Evolutionary conservation across 2,888 invertebrate species (phyloP).

Genomic region (Cephalotes varians): DNA sequence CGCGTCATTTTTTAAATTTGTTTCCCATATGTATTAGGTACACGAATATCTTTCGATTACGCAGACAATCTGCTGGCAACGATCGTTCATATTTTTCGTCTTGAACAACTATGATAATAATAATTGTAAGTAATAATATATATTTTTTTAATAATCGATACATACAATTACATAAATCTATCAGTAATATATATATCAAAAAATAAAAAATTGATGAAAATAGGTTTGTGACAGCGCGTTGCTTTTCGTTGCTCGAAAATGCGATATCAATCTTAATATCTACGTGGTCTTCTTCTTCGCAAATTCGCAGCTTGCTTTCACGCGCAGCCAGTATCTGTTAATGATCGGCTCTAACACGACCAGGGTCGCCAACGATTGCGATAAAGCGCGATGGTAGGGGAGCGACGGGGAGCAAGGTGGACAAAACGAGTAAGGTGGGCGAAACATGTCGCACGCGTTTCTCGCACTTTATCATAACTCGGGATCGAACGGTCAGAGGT

Average conservation of each 20-base stretch:
- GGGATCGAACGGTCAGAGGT: conserved; percentile 63
- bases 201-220: neutral
- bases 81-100: neutral
- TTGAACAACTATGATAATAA: neutral
- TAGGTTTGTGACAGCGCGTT: neutral
- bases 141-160: neutral
- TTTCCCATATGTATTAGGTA: neutral
- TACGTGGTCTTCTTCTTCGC: neutral
- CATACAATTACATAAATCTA: neutral
- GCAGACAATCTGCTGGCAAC: neutral
- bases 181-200: neutral
- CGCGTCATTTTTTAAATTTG: conserved; percentile 41
- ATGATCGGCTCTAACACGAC: conserved; percentile 46
- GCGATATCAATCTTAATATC: conserved; percentile 1
- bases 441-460: conserved; percentile 72
- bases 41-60: neutral
- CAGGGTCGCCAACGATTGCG: conserved; percentile 53
- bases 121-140: neutral
- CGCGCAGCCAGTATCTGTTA: conserved; percentile 33
- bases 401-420: conserved; percentile 45
- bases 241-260: neutral
- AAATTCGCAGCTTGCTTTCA: conserved; percentile 15
- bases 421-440: conserved; percentile 59
- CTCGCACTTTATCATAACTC: conserved; percentile 72
- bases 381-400: conserved; percentile 59